Conservation (phyloP, 1,140 invertebrate genomes). For the Protaetia brevitarsis region DNA sequence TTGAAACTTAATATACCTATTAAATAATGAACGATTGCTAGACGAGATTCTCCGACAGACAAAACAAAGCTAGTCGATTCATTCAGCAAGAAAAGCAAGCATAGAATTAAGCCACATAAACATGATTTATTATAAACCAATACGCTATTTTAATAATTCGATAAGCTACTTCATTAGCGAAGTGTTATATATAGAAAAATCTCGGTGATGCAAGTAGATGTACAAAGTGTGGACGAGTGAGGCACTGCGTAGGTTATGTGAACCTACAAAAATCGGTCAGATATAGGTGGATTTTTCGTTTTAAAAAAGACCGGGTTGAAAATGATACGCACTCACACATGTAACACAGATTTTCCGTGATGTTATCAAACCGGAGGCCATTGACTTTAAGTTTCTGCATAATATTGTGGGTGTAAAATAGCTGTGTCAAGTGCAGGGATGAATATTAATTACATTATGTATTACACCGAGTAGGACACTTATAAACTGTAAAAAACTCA, state of each 20-base stretch:
- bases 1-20: too few relatives aligned
- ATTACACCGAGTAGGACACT: background rate
- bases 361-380: constrained; percentile 25
- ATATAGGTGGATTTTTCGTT: background rate
- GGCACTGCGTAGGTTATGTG: constrained; percentile 5
- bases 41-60: too few relatives aligned
- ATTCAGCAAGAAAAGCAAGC: background rate
- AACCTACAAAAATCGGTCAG: constrained; percentile 14
- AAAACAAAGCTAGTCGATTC: too few relatives aligned
- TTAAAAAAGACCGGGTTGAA: constrained; percentile 1
- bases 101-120: constrained; percentile 1
- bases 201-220: constrained; percentile 1
- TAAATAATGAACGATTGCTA: too few relatives aligned
- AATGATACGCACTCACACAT: background rate
- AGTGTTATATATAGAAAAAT: constrained; percentile 25
- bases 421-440: constrained; percentile 20
- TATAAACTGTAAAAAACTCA: constrained; percentile 29
- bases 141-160: constrained; percentile 21
- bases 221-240: background rate
- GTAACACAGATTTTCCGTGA: constrained; percentile 2
- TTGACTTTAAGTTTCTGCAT: constrained; percentile 22
- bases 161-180: constrained; percentile 21
- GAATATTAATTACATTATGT: constrained; percentile 13
- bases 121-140: constrained; percentile 22
- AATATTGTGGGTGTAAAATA: constrained; percentile 18